Evolutionary conservation across 2,113 vertebrate species (phyloP).

Genomic region (Oncorhynchus kisutch): DNA sequence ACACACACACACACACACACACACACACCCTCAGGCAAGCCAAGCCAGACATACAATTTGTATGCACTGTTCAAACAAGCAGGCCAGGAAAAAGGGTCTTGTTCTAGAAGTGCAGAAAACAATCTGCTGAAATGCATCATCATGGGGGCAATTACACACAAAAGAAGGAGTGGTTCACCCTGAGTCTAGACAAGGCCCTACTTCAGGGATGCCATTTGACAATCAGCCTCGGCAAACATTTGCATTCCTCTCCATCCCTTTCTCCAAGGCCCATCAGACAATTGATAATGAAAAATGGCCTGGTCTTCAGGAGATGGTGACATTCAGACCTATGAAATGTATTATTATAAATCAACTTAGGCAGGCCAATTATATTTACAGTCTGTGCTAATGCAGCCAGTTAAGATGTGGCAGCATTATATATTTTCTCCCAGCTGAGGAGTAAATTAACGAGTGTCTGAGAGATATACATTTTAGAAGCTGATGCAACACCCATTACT

Average conservation of each 20-base stretch:
- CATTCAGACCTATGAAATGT: constrained; percentile 42
- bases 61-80: constrained; percentile 52
- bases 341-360: constrained; percentile 48
- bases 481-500: constrained; percentile 49
- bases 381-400: constrained; percentile 36
- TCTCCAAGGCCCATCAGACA: constrained; percentile 30
- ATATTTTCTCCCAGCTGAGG: constrained; percentile 36
- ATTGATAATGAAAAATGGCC: constrained; percentile 49
- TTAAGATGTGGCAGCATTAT: constrained; percentile 18
- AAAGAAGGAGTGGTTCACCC: constrained; percentile 70
- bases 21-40: constrained; percentile 12
- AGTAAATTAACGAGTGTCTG: constrained; percentile 43
- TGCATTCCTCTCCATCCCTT: constrained; percentile 46
- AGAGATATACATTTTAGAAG: constrained; percentile 47
- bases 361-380: constrained; percentile 52
- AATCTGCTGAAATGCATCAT: constrained; percentile 76
- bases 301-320: constrained; percentile 25
- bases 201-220: constrained; percentile 78
- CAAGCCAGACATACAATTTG: constrained; percentile 15
- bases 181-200: constrained; percentile 70
- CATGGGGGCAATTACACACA: constrained; percentile 76
- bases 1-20: constrained; percentile 7
- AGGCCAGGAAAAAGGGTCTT: constrained; percentile 61
- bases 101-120: constrained; percentile 65
- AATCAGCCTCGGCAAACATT: constrained; percentile 75